Percentiles rank a stretch among this genome's conserved stretches.
Conservation (phyloP, 2,888 invertebrate species). For the Lamellibrachia columna region DNA sequence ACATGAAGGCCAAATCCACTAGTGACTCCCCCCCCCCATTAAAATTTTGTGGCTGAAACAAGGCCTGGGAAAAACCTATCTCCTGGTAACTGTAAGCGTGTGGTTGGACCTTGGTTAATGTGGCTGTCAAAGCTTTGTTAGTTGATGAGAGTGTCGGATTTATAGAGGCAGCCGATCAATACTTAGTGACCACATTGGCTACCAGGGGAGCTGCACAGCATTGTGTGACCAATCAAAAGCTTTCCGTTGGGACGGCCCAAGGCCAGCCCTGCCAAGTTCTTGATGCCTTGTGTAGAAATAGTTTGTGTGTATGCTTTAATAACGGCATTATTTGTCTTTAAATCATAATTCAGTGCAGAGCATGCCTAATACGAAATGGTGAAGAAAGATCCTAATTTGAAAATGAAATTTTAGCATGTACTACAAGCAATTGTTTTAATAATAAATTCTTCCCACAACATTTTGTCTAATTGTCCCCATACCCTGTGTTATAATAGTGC, state of each 20-base stretch:
- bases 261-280: not conserved
- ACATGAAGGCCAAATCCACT: not conserved
- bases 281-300: not conserved
- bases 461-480: no score
- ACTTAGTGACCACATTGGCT: not conserved
- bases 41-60: not conserved
- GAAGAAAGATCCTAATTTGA: no score
- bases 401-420: no score
- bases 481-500: no score
- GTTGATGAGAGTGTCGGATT: not conserved
- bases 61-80: not conserved
- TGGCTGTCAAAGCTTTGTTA: not conserved
- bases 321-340: not conserved
- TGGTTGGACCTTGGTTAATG: not conserved
- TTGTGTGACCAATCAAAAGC: not conserved
- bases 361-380: no score
- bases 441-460: no score
- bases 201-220: slow-evolving; percentile 6
- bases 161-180: not conserved
- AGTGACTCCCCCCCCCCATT: not conserved
- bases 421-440: no score
- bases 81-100: not conserved
- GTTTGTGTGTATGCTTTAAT: not conserved
- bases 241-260: not conserved
- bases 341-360: no score